phyloP scores from a whole-genome alignment of 2,888 invertebrate genomes.

The Pristionchus arcanus region DNA sequence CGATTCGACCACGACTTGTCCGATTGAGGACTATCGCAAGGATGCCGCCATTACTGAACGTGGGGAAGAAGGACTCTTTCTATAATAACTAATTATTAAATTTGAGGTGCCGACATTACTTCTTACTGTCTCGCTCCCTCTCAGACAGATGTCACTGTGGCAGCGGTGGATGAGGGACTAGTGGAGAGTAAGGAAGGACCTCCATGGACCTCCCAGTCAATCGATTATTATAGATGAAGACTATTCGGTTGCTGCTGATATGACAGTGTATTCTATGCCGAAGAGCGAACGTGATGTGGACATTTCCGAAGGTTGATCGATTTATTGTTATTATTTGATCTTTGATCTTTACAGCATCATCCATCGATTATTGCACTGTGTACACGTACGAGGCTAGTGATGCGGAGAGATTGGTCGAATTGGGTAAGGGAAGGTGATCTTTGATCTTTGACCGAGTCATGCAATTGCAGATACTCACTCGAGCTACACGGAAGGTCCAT shows the following conservation, averaged over 20 bases:
- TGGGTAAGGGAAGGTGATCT: too few relatives aligned
- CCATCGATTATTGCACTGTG: too few relatives aligned
- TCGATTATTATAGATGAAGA: neutral
- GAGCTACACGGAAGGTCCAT: conserved; percentile 24
- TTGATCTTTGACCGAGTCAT: too few relatives aligned
- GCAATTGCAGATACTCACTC: neutral
- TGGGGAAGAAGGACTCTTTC: neutral
- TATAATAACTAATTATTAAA: neutral
- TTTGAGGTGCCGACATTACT: neutral
- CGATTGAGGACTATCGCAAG: neutral
- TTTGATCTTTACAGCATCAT: too few relatives aligned
- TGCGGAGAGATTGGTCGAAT: too few relatives aligned
- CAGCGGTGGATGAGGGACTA: neutral
- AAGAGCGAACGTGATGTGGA: conserved; percentile 6
- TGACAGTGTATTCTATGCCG: neutral
- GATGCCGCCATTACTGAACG: neutral
- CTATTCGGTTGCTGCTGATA: conserved; percentile 13
- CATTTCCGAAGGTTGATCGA: neutral
- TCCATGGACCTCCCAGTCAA: neutral
- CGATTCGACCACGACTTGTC: neutral
- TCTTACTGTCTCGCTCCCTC: neutral
- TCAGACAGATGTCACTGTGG: conserved; percentile 14
- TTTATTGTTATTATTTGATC: too few relatives aligned
- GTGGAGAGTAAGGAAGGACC: neutral
- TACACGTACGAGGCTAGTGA: too few relatives aligned